phyloP scores from a whole-genome alignment of 2,113 vertebrate genomes.

The Tylochromis polylepis region DNA sequence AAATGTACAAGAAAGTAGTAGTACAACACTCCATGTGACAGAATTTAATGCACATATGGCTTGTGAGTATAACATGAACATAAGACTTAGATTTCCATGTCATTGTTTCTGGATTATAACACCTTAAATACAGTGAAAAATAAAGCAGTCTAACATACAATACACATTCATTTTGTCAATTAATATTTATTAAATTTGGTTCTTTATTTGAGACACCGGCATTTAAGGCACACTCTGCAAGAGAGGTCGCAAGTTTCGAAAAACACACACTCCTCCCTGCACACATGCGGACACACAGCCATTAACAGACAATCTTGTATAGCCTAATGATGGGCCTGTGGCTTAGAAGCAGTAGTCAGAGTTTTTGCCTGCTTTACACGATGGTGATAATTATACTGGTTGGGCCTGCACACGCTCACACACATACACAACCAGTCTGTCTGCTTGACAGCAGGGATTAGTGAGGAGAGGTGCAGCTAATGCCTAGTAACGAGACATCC shows the following conservation, averaged over 20 bases:
- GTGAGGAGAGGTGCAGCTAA: constrained; percentile 56
- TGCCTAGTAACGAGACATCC: constrained; percentile 62
- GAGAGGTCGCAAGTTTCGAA: neutral
- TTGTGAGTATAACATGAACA: neutral
- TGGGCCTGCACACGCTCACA: neutral
- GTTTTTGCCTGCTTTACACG: constrained; percentile 43
- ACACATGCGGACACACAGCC: neutral
- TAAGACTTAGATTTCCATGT: neutral
- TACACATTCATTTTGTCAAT: neutral
- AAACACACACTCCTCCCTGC: neutral
- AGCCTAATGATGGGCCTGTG: constrained; percentile 45
- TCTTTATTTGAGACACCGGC: neutral
- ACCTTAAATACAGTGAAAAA: neutral
- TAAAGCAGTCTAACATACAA: neutral
- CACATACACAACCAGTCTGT: constrained; percentile 18
- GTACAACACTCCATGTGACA: neutral
- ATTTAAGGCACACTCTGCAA: neutral
- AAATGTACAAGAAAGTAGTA: neutral
- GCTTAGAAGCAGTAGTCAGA: constrained; percentile 39
- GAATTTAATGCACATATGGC: neutral
- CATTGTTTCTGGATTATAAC: neutral
- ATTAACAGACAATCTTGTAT: constrained; percentile 34
- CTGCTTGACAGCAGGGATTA: constrained; percentile 63
- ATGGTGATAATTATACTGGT: constrained; percentile 55
- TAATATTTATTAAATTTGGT: neutral